Evolutionary conservation across 2,113 vertebrate species (phyloP), one percentile per base, ranked within the genome.

Genomic region (Vulpes ferrilata): DNA sequence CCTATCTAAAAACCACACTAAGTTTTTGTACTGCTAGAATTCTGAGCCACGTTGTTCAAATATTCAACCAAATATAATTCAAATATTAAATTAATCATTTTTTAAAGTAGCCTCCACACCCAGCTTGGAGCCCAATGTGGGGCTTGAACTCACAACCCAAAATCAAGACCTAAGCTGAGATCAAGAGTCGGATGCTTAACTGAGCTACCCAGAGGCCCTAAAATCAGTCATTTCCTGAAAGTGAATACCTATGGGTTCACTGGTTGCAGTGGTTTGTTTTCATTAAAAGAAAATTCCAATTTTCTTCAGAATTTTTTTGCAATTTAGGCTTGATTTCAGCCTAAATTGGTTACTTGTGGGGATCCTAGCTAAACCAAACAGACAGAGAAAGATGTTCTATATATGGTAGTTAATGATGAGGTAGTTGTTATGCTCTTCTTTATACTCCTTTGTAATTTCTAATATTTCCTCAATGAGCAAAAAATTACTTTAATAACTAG

Each of bases 41-140:
- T 90, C 48, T 88, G 38, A 89, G 73, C 23, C 27, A 57, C 48
- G 23, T 73, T 25, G 6, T 16, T 83, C 17, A 94, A 78, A 95
- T 90, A 89, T 73, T 64, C 43, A 43, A 43, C 43, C 43, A 6
- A 43, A 43, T 43, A 43, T 43, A 43, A 43, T 16, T 83, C 17
- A 94, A 78, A 95, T 90, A 89, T 73, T 64, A 73, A 81, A 57
- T 86, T 11, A 35, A 48, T 73, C n/a, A 23, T 82, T 81, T 51
- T 38, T 48, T 59, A 16, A 64, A 71, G 17, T 19, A 69, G 65
- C 32, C 32, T 69, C 16, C 17, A 35, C 19, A 15, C 7, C n/a
- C 16, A 16, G 32, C 32, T 3, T 69, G 32, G 67, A 69, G 67
- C 67, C 32, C 67, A 69, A 19, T 2, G 16, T 11, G 13, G 32